Conservation (phyloP, 2,888 invertebrate species). For the Rotaria socialis region DNA sequence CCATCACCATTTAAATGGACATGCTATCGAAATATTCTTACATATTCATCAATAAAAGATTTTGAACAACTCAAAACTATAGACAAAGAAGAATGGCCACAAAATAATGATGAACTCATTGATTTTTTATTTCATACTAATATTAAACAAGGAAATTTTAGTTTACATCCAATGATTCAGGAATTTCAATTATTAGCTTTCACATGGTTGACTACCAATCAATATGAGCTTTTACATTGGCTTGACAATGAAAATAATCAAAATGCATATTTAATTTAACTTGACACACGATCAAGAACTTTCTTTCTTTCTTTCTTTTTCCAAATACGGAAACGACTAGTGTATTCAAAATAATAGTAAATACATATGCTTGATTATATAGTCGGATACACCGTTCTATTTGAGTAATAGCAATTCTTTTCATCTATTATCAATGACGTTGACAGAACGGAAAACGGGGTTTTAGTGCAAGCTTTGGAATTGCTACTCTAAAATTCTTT, state of each 20-base stretch:
- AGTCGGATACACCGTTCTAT: background rate
- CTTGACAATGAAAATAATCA: background rate
- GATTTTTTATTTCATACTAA: background rate
- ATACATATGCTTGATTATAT: background rate
- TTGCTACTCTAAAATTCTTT: slow-evolving; percentile 26
- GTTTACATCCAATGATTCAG: background rate
- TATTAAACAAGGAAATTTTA: background rate
- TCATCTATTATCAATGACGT: slow-evolving; percentile 17
- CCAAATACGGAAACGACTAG: background rate
- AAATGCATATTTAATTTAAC: background rate
- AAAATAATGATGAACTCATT: background rate
- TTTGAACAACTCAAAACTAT: background rate
- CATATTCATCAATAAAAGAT: background rate
- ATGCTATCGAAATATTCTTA: background rate
- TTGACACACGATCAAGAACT: background rate
- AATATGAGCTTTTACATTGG: background rate
- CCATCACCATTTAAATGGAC: background rate
- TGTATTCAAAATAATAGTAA: background rate
- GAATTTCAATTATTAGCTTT: background rate
- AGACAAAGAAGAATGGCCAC: background rate
- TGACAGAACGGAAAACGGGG: slow-evolving; percentile 27
- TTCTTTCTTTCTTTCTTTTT: background rate
- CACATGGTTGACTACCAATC: background rate
- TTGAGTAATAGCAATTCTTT: background rate
- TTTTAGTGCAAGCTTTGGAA: background rate